phyloP scores from a whole-genome alignment of 2,888 invertebrate genomes.

The Protonemura montana region DNA sequence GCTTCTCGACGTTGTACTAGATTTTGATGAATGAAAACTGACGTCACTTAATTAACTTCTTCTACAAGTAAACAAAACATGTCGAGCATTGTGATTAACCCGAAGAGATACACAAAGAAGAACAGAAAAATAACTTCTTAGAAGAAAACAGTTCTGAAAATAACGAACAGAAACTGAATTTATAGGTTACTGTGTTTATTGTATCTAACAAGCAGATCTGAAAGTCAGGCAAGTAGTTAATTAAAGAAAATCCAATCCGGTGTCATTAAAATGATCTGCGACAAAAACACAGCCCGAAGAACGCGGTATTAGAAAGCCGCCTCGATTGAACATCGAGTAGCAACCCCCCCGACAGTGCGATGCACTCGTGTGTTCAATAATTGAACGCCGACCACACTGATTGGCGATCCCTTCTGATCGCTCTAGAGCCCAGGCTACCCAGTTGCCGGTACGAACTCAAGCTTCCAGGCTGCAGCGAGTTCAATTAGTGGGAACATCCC shows the following conservation, averaged over 20 bases:
- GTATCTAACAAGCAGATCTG: background rate
- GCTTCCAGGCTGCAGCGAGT: constrained; percentile 30
- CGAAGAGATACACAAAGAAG: background rate
- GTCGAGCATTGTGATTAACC: background rate
- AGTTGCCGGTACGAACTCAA: background rate
- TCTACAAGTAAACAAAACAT: background rate
- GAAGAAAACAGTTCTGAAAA: background rate
- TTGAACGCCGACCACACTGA: background rate
- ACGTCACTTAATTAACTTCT: constrained; percentile 10
- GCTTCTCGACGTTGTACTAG: background rate
- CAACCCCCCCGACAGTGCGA: no score
- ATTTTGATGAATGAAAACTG: constrained; percentile 27
- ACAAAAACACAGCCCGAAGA: background rate
- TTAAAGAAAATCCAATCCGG: background rate
- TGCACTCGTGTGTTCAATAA: background rate
- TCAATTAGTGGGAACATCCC: constrained; percentile 40
- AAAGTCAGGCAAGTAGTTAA: background rate
- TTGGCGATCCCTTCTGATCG: background rate
- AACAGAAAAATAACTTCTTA: background rate
- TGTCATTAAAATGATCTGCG: background rate
- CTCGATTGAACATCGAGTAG: background rate
- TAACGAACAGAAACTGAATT: background rate
- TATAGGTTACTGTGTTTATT: background rate
- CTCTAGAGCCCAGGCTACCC: no score
- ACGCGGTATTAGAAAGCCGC: background rate